These are phyloP conservation scores for Caenorhabditis remanei DNA, from an alignment of 1,140 invertebrate genomes.

Conservation along the genomic window DNA sequence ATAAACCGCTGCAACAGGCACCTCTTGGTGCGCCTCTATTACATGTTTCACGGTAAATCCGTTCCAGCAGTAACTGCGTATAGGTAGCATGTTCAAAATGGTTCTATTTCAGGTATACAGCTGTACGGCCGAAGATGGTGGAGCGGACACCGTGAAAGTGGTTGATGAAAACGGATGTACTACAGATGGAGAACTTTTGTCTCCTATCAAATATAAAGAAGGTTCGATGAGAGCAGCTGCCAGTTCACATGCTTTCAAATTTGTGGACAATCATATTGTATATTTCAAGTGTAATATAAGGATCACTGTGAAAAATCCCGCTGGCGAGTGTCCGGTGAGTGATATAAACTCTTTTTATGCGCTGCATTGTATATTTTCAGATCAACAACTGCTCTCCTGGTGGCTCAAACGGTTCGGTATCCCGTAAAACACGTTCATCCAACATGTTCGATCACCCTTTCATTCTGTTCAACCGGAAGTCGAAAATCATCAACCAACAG, in stretches of 20 bases:
- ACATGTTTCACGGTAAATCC: too few relatives aligned
- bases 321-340: slow-evolving; percentile 42
- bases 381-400: slow-evolving; percentile 32
- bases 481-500: background rate
- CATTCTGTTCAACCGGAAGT: background rate
- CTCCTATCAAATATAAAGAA: slow-evolving; percentile 30
- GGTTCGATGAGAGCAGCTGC: slow-evolving; percentile 39
- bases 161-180: slow-evolving; percentile 43
- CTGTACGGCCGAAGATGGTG: slow-evolving; percentile 26
- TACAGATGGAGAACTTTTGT: slow-evolving; percentile 20
- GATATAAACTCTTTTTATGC: background rate
- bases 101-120: background rate
- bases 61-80: too few relatives aligned
- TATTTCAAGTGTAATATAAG: slow-evolving; percentile 44
- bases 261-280: slow-evolving; percentile 33
- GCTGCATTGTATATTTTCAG: background rate
- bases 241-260: slow-evolving; percentile 37
- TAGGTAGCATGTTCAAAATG: too few relatives aligned
- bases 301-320: slow-evolving; percentile 19
- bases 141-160: slow-evolving; percentile 4
- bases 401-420: background rate
- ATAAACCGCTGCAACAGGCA: too few relatives aligned
- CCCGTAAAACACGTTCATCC: slow-evolving; percentile 7
- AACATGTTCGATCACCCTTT: background rate
- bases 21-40: too few relatives aligned